These are phyloP conservation scores for Protophormia terraenovae DNA, from an alignment of 2,888 invertebrate species.

Conservation along the genomic window DNA sequence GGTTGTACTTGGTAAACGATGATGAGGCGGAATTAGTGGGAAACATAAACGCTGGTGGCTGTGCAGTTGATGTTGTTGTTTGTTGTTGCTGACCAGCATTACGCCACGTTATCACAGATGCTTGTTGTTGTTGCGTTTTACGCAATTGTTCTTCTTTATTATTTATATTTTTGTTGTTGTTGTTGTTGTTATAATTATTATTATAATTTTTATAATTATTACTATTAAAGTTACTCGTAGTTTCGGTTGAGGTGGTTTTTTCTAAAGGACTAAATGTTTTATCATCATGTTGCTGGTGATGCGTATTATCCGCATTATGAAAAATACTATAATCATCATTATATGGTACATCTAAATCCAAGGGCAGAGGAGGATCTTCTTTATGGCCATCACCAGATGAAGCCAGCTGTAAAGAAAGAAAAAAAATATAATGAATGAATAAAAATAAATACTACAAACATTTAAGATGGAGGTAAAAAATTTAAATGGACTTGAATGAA, in stretches of 20 bases:
- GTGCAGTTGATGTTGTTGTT: slow-evolving; percentile 38
- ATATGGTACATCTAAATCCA: slow-evolving; percentile 86
- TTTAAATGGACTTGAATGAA: background rate
- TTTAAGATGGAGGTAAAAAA: background rate
- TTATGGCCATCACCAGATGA: slow-evolving; percentile 76
- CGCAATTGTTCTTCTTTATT: slow-evolving; percentile 60
- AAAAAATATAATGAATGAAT: slow-evolving; percentile 22
- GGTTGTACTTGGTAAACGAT: slow-evolving; percentile 72
- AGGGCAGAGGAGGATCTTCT: slow-evolving; percentile 84
- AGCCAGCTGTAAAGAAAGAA: slow-evolving; percentile 67
- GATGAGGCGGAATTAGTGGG: slow-evolving; percentile 61
- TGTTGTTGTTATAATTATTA: slow-evolving; percentile 68
- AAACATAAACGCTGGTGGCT: slow-evolving; percentile 32
- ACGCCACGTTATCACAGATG: slow-evolving; percentile 71
- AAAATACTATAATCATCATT: slow-evolving; percentile 84
- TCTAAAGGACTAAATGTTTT: slow-evolving; percentile 69
- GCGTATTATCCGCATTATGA: slow-evolving; percentile 70
- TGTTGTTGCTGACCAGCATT: slow-evolving; percentile 66
- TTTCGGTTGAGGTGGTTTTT: slow-evolving; percentile 68
- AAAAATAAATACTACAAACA: slow-evolving; percentile 10
- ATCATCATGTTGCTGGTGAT: slow-evolving; percentile 64
- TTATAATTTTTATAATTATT: slow-evolving; percentile 65
- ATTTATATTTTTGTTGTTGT: slow-evolving; percentile 1
- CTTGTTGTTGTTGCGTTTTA: slow-evolving; percentile 65
- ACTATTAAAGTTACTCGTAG: slow-evolving; percentile 61